phyloP scores from a whole-genome alignment of 2,888 invertebrate genomes.

The Hydriomena furcata region DNA sequence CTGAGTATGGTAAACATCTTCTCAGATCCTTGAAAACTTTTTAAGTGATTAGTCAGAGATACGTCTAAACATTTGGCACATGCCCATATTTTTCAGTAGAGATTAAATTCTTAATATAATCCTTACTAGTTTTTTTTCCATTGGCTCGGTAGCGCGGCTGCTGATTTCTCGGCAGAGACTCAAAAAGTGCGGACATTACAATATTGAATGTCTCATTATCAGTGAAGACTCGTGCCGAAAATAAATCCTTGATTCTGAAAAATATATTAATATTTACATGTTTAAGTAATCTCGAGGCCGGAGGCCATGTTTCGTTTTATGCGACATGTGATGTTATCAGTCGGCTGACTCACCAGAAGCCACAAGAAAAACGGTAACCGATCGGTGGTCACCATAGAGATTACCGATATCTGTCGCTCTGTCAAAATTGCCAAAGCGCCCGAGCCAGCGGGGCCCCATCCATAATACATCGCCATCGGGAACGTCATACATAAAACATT shows the following conservation, averaged over 20 bases:
- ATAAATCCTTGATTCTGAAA: constrained; percentile 27
- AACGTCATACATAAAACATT: constrained; percentile 80
- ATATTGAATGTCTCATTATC: constrained; percentile 21
- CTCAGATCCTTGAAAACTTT: no score
- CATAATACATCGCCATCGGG: constrained; percentile 74
- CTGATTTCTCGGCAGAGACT: no score
- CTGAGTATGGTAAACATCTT: no score
- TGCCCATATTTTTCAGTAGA: no score
- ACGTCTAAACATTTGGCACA: no score
- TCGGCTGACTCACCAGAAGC: constrained; percentile 34
- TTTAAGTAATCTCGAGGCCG: constrained; percentile 34
- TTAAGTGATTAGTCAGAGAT: no score
- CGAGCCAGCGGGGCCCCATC: constrained; percentile 74
- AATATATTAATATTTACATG: constrained; percentile 42
- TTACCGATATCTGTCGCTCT: constrained; percentile 70
- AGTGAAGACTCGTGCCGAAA: constrained; percentile 22
- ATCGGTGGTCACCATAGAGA: constrained; percentile 67
- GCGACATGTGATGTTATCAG: constrained; percentile 60
- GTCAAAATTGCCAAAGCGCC: constrained; percentile 75
- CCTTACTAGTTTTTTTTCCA: no score
- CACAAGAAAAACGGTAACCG: constrained; percentile 58
- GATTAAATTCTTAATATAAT: no score
- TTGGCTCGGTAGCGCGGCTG: no score
- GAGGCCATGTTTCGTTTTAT: constrained; percentile 32
- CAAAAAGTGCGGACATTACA: constrained; percentile 3